Percentiles rank a stretch among this genome's conserved stretches.
Evolutionary conservation across 2,797 vertebrate species (phyloP).

Genomic region (Heterohyrax brucei): DNA sequence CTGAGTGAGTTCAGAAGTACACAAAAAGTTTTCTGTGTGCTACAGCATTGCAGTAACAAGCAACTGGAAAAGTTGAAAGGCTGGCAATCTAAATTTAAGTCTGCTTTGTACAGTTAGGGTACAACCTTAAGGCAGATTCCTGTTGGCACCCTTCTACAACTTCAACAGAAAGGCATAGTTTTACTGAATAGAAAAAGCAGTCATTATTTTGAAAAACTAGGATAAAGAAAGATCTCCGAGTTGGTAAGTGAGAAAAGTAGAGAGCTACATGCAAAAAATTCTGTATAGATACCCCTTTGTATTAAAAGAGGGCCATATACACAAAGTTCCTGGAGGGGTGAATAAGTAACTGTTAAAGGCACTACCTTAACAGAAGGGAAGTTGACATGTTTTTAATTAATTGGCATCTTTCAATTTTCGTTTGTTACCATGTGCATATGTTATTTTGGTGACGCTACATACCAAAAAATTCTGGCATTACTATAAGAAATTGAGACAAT

Average conservation of each 20-base stretch:
- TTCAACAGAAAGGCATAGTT: too few relatives aligned
- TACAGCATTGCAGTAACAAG: slow-evolving; percentile 32
- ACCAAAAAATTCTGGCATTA: slow-evolving; percentile 53
- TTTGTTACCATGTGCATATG: slow-evolving; percentile 58
- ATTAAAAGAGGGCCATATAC: not conserved
- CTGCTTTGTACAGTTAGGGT: not conserved
- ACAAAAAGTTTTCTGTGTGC: not conserved
- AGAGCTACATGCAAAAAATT: not conserved
- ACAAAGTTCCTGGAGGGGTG: not conserved
- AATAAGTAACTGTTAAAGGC: not conserved
- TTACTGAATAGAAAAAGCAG: not conserved
- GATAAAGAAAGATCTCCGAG: slow-evolving; percentile 14
- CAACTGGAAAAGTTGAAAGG: not conserved
- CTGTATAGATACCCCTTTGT: not conserved
- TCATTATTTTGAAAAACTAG: slow-evolving; percentile 57
- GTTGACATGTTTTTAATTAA: slow-evolving; percentile 66
- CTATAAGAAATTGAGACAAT: slow-evolving; percentile 44
- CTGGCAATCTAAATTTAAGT: not conserved
- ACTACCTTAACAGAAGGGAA: slow-evolving; percentile 45
- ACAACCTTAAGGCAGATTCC: not conserved
- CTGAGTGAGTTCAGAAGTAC: not conserved
- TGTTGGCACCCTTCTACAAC: too few relatives aligned
- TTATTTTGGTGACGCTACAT: slow-evolving; percentile 69
- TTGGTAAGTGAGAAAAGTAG: not conserved
- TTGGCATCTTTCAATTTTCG: slow-evolving; percentile 69